These are phyloP conservation scores for Mastomys coucha DNA, from an alignment of 2,113 vertebrate species.

Conservation along the genomic window DNA sequence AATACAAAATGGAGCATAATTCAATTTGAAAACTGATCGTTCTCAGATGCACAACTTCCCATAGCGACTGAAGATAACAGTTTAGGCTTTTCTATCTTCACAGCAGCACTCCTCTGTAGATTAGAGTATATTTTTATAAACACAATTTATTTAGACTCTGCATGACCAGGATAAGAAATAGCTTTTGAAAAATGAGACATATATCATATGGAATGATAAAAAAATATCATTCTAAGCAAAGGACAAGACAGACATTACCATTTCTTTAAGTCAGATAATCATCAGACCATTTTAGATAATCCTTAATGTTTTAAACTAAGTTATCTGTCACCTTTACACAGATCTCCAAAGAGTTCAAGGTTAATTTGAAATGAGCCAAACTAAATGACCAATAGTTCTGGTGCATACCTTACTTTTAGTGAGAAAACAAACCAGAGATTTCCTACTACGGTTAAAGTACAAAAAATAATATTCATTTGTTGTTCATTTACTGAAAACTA, in stretches of 20 bases:
- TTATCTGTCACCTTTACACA: not conserved
- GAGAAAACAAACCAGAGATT: not conserved
- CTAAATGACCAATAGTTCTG: not conserved
- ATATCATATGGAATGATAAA: not conserved
- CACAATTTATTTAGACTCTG: conserved; percentile 40
- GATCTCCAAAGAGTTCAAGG: conserved; percentile 12
- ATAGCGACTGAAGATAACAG: conserved; percentile 48
- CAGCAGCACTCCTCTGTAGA: not conserved
- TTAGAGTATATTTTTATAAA: conserved; percentile 57
- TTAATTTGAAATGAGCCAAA: conserved; percentile 30
- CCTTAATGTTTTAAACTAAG: not conserved
- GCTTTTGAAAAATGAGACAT: conserved; percentile 61
- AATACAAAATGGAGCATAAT: conserved; percentile 58
- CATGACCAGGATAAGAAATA: conserved; percentile 31
- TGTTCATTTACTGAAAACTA: not conserved
- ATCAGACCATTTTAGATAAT: not conserved
- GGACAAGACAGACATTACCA: not conserved
- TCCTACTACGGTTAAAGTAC: not conserved
- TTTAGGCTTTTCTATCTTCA: not conserved
- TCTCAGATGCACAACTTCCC: conserved; percentile 57
- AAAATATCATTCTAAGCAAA: not conserved
- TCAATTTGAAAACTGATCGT: conserved; percentile 65
- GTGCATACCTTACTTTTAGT: not conserved
- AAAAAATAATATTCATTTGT: not conserved
- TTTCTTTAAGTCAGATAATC: conserved; percentile 29